phyloP scores from a whole-genome alignment of 2,888 invertebrate genomes.

The Trichogramma evanescens region DNA sequence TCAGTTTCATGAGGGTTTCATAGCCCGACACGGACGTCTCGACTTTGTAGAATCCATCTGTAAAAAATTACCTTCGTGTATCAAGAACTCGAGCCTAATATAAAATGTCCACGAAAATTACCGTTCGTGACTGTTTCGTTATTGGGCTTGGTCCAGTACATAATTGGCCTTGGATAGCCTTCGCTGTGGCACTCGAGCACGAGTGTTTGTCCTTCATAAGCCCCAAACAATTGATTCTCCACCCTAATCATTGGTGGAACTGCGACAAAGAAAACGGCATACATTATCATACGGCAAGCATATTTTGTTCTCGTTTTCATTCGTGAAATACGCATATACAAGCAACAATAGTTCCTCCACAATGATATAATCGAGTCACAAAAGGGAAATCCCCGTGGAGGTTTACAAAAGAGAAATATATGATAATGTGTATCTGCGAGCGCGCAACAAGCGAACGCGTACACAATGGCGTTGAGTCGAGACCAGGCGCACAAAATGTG shows the following conservation, averaged over 20 bases:
- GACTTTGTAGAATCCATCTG: conserved; percentile 47
- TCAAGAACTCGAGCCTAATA: neutral
- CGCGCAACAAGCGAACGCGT: too few relatives aligned
- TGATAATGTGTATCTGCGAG: too few relatives aligned
- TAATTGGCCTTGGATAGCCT: conserved; percentile 51
- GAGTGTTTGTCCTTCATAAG: conserved; percentile 48
- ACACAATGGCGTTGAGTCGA: too few relatives aligned
- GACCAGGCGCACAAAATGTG: conserved; percentile 1
- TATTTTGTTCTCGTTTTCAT: too few relatives aligned
- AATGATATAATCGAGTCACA: too few relatives aligned
- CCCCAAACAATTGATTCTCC: conserved; percentile 52
- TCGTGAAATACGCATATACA: too few relatives aligned
- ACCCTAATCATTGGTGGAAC: conserved; percentile 53
- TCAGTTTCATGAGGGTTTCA: conserved; percentile 46
- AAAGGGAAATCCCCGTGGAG: too few relatives aligned
- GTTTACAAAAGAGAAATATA: too few relatives aligned
- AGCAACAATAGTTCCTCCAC: too few relatives aligned
- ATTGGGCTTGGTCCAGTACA: conserved; percentile 50
- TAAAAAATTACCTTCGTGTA: conserved; percentile 6
- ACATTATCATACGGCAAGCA: neutral
- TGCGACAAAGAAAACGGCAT: conserved; percentile 26
- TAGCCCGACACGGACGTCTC: conserved; percentile 37
- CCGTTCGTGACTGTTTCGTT: conserved; percentile 28
- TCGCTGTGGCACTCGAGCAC: conserved; percentile 50
- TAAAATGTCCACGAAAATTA: conserved; percentile 3